Percentiles rank a stretch among this genome's conserved stretches.
Evolutionary conservation across 2,797 vertebrate genomes (phyloP).

Genomic region (Antrozous pallidus): DNA sequence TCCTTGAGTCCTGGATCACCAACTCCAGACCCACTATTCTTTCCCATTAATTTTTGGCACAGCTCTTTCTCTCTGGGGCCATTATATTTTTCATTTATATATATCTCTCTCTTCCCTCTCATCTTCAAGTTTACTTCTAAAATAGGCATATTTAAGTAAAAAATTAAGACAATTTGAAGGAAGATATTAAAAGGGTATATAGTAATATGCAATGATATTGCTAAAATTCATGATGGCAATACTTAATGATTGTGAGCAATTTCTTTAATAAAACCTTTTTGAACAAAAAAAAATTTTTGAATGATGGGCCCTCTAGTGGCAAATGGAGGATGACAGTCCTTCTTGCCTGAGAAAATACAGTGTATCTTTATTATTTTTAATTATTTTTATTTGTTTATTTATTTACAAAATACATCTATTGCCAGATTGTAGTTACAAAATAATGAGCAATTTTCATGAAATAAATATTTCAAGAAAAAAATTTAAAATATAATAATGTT

Average conservation of each 20-base stretch:
- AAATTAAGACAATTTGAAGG: constrained; percentile 31
- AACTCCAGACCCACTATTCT: not conserved
- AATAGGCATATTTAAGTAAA: not conserved
- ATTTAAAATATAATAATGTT: no score
- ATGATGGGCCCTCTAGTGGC: constrained; percentile 69
- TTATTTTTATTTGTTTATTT: no score
- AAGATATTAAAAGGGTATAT: not conserved
- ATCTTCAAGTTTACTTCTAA: constrained; percentile 29
- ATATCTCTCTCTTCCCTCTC: not conserved
- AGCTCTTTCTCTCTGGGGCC: constrained; percentile 3
- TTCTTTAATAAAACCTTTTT: not conserved
- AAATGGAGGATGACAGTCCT: not conserved
- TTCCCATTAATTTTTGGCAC: not conserved
- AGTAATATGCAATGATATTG: not conserved
- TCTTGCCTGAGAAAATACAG: not conserved
- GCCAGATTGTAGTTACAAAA: no score
- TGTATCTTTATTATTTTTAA: not conserved
- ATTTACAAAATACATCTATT: no score
- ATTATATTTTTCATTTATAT: not conserved
- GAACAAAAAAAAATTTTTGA: not conserved
- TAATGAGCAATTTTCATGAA: no score
- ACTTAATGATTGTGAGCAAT: not conserved
- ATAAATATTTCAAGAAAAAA: no score
- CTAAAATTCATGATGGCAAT: not conserved
- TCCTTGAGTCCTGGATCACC: not conserved